Evolutionary conservation across 2,113 vertebrate species (phyloP).

Genomic region (Apaloderma vittatum): DNA sequence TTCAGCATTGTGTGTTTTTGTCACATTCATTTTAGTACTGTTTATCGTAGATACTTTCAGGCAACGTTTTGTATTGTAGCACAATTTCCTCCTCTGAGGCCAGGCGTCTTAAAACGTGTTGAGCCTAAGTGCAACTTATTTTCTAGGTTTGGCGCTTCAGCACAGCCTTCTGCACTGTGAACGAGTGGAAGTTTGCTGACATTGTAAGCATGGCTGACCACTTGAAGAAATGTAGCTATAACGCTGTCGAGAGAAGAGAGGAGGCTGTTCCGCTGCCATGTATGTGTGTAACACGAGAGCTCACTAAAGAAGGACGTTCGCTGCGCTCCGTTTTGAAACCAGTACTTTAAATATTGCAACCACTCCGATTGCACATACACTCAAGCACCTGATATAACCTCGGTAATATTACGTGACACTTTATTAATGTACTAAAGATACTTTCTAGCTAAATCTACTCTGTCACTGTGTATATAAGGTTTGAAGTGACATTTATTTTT

Average conservation of each 20-base stretch:
- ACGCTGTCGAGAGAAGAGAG: constrained; percentile 88
- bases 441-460: constrained; percentile 79
- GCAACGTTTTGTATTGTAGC: too few relatives aligned
- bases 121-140: constrained; percentile 68
- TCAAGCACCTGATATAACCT: constrained; percentile 81
- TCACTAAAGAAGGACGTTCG: constrained; percentile 93
- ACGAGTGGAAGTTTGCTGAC: constrained; percentile 92
- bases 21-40: not conserved
- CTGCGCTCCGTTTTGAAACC: constrained; percentile 93
- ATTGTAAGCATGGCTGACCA: constrained; percentile 97
- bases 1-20: not conserved
- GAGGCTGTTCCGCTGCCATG: constrained; percentile 94
- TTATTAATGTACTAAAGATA: constrained; percentile 86
- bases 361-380: constrained; percentile 76
- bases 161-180: constrained; percentile 94
- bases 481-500: constrained; percentile 90
- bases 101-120: not conserved
- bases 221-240: constrained; percentile 93
- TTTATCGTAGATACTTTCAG: too few relatives aligned
- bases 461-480: constrained; percentile 87
- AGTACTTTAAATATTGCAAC: constrained; percentile 80
- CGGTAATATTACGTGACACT: constrained; percentile 79
- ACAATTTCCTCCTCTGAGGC: not conserved
- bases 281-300: constrained; percentile 93
- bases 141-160: constrained; percentile 97